Base-by-base conservation (phyloP, 2,113 vertebrate species). In the Antennarius striatus region DNA sequence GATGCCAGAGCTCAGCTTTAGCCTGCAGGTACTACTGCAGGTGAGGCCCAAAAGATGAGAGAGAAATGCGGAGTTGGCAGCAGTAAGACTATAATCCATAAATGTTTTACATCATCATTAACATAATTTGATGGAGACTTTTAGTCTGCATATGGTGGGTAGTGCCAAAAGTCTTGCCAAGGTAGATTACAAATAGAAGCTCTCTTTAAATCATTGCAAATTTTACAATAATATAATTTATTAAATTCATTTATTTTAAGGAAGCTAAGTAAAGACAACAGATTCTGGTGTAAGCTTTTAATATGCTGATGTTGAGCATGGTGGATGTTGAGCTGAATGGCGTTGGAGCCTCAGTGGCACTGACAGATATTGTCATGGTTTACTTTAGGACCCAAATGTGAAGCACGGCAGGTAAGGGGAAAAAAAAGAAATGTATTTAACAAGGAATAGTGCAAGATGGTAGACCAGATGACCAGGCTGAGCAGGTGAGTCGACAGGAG, bases 91-190 rank as follows among this genome's bases (percentile, higher is more conserved):
- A 75, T 70, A 54, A 74, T 58, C 74, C 77, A 90, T 90, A 75
- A 89, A 89, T 88, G 87, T 89, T 90, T 90, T 75, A 89, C 76
- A 75, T 39, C 40, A 5, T 79, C 78, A 86, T 90, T 89, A 81
- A 67, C 87, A 88, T 88, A 76, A 81, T 85, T 87, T 88, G 76
- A 89, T 73, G 61, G 74, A 78, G 68, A 64, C 71, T 71, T 88
- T 86, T 77, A 72, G 52, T 71, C 72, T 50, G 45, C 15, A 36
- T 48, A 8, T 17, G 46, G 42, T 61, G 72, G 63, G 56, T 48
- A 67, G 62, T 17, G 32, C 15, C 63, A 57, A 56, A 76, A 56
- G 57, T 67, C 68, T 47, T 50, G 53, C 50, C 67, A 70, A 68
- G 17, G 42, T 66, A 74, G 69, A 79, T 65, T 73, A 62, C 22